Conservation (phyloP, 2,113 vertebrate species). For the Anarhynchus alexandrinus region DNA sequence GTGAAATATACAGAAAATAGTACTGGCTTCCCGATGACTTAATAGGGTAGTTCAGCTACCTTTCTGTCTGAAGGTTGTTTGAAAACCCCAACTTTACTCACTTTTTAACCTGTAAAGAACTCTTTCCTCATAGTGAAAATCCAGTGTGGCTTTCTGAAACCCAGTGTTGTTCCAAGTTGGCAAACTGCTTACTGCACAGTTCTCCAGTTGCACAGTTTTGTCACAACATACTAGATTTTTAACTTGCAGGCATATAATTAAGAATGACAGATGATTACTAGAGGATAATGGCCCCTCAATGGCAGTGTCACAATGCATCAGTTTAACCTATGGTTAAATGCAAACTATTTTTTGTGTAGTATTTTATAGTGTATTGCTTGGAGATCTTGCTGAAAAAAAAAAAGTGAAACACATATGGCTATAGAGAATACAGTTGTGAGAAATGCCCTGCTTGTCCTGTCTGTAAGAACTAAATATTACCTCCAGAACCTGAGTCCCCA, state of each 20-base stretch:
- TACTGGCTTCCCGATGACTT: background rate
- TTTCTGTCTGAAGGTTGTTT: background rate
- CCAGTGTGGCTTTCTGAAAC: background rate
- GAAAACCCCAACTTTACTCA: background rate
- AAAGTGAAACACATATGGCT: background rate
- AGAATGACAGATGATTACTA: slow-evolving; percentile 41
- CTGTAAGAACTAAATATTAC: background rate
- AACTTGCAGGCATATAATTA: background rate
- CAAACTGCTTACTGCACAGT: slow-evolving; percentile 12
- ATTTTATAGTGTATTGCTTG: background rate
- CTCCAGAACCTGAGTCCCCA: background rate
- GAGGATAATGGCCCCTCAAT: background rate
- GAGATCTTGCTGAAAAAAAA: background rate
- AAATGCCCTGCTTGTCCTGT: background rate
- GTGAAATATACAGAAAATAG: background rate
- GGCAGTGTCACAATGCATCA: slow-evolving; percentile 48
- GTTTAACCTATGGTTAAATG: slow-evolving; percentile 27
- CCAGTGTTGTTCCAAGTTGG: background rate
- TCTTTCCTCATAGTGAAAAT: background rate
- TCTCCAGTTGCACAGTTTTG: slow-evolving; percentile 22
- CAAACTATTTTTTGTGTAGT: background rate
- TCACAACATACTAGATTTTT: slow-evolving; percentile 31
- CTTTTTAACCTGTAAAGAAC: background rate
- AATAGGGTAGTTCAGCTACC: background rate
- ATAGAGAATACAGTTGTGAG: background rate